Evolutionary conservation across 2,113 vertebrate genomes (phyloP).

Genomic region (Heterotis niloticus): DNA sequence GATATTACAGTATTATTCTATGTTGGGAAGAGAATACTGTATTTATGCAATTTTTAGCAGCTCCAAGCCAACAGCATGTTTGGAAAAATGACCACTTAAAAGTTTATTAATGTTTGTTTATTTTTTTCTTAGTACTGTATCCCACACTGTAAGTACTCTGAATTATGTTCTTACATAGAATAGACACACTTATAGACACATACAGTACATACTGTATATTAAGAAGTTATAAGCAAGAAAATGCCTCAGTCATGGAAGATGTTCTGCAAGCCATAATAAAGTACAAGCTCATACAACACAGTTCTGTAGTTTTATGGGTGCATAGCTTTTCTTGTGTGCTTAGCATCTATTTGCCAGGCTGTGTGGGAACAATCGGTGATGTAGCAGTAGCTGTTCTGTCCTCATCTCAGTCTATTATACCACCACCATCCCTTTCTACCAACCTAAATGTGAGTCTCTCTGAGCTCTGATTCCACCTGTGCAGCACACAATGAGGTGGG

Average conservation of each 20-base stretch:
- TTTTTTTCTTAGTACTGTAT: not conserved
- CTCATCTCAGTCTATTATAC: not conserved
- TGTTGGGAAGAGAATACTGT: no score
- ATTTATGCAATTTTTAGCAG: no score
- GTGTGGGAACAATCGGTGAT: not conserved
- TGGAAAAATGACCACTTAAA: not conserved
- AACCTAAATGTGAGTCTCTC: slow-evolving; percentile 51
- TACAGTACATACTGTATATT: not conserved
- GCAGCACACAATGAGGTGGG: slow-evolving; percentile 27
- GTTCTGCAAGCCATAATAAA: not conserved
- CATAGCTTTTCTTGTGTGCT: not conserved
- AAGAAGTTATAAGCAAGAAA: slow-evolving; percentile 1
- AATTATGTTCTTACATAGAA: not conserved
- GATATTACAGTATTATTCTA: no score
- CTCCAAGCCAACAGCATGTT: no score
- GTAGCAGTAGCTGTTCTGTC: not conserved
- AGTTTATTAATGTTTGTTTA: not conserved
- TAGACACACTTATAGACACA: not conserved
- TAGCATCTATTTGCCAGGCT: not conserved
- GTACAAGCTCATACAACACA: not conserved
- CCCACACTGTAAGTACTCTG: not conserved
- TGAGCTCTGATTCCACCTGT: slow-evolving; percentile 28
- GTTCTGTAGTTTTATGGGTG: not conserved
- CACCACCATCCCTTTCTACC: not conserved
- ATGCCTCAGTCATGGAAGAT: not conserved